Base-by-base conservation (phyloP, 2,888 invertebrate species). In the Hyles lineata region DNA sequence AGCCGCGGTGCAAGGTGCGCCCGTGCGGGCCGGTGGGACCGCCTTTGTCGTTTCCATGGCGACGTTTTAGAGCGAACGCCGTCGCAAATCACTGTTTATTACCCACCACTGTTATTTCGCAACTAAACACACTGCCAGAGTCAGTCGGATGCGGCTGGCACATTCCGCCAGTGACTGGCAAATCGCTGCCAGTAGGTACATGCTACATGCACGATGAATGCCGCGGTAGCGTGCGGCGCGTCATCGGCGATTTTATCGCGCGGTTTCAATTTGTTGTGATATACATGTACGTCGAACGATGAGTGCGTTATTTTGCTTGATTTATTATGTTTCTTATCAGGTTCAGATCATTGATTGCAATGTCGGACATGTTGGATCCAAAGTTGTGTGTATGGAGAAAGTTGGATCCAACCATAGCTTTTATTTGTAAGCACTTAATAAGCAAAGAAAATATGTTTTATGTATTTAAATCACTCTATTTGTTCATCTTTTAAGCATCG, bases 41-140 rank as follows among this genome's bases (percentile, higher is more conserved):
- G 89, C 89, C 90, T 89, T 88, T 85, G 85, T 87, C 86, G 88
- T 91, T 88, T 87, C 87, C 86, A 80, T 79, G 84, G 83, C 83
- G 86, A 87, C 83, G 84, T 80, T 83, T 82, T 76, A 83, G 84
- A 83, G 79, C 83, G 82, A 84, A 86, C 83, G 84, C 85, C 85
- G 83, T 80, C 84, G 87, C 88, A 90, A 91, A 91, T 90, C 87
- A 90, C 90, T 87, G 88, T 90, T 91, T 90, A 92, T 92, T 91
- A 91, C 82, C 74, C 58, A 71, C 61, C 75, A 74, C 76, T 80
- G 87, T 86, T 84, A 87, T 89, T 89, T 84, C 77, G 82, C 81
- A 77, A 82, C 83, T 87, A 85, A 85, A 84, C 84, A 84, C 62
- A 62, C 73, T 72, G 63, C 55, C 63, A 67, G 67, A 72, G 63